These are phyloP conservation scores for Oryzias dopingdopingensis DNA, from an alignment of 2,797 vertebrate species.

Conservation along the genomic window DNA sequence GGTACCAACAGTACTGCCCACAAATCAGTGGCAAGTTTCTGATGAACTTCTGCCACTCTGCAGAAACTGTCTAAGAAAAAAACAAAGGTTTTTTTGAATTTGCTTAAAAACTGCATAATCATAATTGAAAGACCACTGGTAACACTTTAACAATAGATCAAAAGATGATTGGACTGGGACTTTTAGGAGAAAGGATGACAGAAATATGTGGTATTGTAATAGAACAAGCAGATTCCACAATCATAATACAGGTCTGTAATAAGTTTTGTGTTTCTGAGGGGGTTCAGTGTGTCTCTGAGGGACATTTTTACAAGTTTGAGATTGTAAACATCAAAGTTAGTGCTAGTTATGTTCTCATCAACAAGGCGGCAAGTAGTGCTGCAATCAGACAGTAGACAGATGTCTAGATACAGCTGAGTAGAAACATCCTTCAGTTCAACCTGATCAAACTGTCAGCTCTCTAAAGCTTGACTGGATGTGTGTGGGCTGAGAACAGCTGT, in stretches of 20 bases:
- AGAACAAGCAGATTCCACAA: neutral
- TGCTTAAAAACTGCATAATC: too few species aligned
- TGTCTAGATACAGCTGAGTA: constrained; percentile 64
- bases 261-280: neutral
- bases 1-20: too few species aligned
- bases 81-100: too few species aligned
- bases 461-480: constrained; percentile 57
- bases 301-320: constrained; percentile 19
- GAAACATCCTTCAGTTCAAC: constrained; percentile 67
- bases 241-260: neutral
- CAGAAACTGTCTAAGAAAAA: too few species aligned
- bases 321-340: constrained; percentile 29
- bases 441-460: constrained; percentile 69
- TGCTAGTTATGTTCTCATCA: constrained; percentile 49
- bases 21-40: too few species aligned
- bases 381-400: constrained; percentile 65
- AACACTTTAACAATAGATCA: too few species aligned
- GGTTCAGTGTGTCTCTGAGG: neutral
- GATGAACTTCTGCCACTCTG: too few species aligned
- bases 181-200: neutral
- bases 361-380: constrained; percentile 40
- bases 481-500: constrained; percentile 65
- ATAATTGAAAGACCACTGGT: too few species aligned
- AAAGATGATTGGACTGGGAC: too few species aligned
- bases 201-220: neutral